These are phyloP conservation scores for Esox lucius DNA, from an alignment of 2,797 vertebrate genomes.

Conservation along the genomic window DNA sequence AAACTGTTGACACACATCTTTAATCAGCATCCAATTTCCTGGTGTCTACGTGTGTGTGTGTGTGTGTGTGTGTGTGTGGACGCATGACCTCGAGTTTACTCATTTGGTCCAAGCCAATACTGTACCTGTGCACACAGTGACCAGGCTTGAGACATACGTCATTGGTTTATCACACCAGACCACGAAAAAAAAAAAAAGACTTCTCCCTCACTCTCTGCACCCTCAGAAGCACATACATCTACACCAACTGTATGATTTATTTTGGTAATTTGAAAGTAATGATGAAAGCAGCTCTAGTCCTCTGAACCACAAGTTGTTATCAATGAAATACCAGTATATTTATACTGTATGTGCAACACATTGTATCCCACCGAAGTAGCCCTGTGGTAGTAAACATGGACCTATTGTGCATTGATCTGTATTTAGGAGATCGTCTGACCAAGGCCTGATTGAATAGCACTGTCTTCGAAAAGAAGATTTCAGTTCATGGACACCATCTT, in stretches of 20 bases:
- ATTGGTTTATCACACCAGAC: constrained; percentile 17
- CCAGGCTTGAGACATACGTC: constrained; percentile 5
- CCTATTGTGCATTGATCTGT: neutral
- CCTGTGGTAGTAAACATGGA: neutral
- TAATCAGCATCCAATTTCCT: constrained; percentile 65
- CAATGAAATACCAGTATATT: too few species aligned
- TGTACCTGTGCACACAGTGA: constrained; percentile 34
- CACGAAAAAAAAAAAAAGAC: neutral
- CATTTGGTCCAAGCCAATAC: neutral
- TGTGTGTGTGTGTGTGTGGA: constrained; percentile 8
- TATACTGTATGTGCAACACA: too few species aligned
- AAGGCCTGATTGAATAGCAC: neutral
- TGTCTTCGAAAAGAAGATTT: constrained; percentile 29
- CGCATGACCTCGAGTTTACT: neutral
- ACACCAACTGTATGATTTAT: too few species aligned
- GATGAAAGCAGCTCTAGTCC: too few species aligned
- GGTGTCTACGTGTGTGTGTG: constrained; percentile 16
- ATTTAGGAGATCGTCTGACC: neutral
- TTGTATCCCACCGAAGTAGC: too few species aligned
- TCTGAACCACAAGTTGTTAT: too few species aligned
- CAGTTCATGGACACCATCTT: constrained; percentile 48
- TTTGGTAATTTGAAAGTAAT: too few species aligned
- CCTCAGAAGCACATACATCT: neutral
- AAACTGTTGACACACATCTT: constrained; percentile 56
- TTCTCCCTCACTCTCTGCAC: neutral